A percentile compares a stretch with the other conserved stretches of the same genome.
phyloP scores from a whole-genome alignment of 92 coral and sea anemone genomes.

The Porites rus region DNA sequence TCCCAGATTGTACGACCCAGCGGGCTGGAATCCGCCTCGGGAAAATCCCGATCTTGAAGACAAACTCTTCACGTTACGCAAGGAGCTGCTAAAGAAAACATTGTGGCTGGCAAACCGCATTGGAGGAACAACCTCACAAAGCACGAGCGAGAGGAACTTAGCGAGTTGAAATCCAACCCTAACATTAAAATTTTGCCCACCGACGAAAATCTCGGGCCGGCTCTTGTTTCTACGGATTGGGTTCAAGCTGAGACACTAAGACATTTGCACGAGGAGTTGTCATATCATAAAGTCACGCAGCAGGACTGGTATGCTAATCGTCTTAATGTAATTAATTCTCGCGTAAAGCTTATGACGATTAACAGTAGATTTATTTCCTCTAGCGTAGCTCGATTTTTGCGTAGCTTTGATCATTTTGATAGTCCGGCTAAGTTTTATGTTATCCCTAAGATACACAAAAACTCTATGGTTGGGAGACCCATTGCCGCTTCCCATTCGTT shows the following conservation, averaged over 20 bases:
- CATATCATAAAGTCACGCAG: constrained; percentile 45
- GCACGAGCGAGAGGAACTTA: neutral
- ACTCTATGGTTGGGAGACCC: no score
- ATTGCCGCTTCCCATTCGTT: neutral
- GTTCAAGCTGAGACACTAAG: neutral
- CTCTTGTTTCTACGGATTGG: constrained; percentile 29
- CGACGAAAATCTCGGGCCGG: constrained; percentile 57
- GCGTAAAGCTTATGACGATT: constrained; percentile 20
- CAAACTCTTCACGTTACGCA: constrained; percentile 53
- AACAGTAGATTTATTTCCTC: constrained; percentile 15
- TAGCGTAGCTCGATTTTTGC: constrained; percentile 31
- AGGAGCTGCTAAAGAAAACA: constrained; percentile 35
- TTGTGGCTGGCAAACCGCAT: constrained; percentile 30
- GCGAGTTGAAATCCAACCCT: constrained; percentile 23
- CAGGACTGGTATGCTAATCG: constrained; percentile 48
- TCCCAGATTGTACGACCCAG: constrained; percentile 36
- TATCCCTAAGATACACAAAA: neutral
- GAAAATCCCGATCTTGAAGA: constrained; percentile 57
- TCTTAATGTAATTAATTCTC: neutral
- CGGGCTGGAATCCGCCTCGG: constrained; percentile 42
- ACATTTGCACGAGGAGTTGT: constrained; percentile 44
- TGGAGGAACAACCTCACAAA: constrained; percentile 30
- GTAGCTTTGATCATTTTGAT: constrained; percentile 2
- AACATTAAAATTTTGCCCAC: constrained; percentile 31
- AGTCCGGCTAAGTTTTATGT: constrained; percentile 2